Evolutionary conservation across 2,797 vertebrate species (phyloP), one percentile per base, ranked within the genome.

Genomic region (Helarctos malayanus): DNA sequence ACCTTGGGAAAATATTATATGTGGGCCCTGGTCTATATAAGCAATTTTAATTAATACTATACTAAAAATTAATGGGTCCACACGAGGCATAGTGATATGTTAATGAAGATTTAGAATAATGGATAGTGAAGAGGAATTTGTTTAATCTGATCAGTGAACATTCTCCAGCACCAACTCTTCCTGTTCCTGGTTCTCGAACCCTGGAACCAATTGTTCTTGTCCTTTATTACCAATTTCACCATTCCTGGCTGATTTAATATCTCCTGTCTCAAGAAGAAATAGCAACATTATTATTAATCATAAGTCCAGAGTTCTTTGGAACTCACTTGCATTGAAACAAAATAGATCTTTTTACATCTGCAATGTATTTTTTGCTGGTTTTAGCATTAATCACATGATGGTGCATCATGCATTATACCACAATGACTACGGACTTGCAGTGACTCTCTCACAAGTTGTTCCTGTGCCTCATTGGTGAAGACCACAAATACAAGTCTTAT

Each of bases 11-110:
- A 89, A 35, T 68, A 45, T 10, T 86, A 69, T 69, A 38, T 59
- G 9, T 61, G 27, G 1, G 2, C 1, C 1, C 76, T 15, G 7
- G 0, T 49, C 13, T 76, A 56, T n/a, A 35, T 27, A 76, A 68
- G 29, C 5, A 65, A 41, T 38, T 81, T 90, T 6, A 76, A 61
- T 41, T 78, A 89, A 79, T 71, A 15, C 9, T 14, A 21, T 54
- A 81, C 63, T 82, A 93, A 84, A 81, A 92, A 35, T 57, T 25
- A 7, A 68, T 71, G 3, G 14, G 65, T 59, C 2, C 41, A 47
- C 27, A 16, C 57, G 27, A 94, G 2, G 27, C 41, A 18, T 1
- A 90, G 7, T 45, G 2, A 52, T 57, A 71, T 73, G 4, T 27
- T 16, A 61, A 25, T 35, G 5, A 63, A 89, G 8, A 2, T 35